Base-by-base conservation (phyloP, 2,797 vertebrate species). In the Gephyroberyx darwinii region DNA sequence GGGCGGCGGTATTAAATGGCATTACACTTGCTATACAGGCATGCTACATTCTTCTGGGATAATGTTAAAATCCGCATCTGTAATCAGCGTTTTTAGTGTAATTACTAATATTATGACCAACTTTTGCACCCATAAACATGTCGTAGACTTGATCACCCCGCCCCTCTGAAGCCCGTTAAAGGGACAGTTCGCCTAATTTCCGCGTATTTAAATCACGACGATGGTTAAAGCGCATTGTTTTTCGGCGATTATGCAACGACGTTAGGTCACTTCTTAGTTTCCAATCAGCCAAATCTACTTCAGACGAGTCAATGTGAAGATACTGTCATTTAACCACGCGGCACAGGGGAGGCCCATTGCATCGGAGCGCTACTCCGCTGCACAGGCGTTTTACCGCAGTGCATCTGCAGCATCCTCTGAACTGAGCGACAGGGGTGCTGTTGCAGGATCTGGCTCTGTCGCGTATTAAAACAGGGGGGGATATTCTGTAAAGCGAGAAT, bases 341-440 rank as follows among this genome's bases (percentile, higher is more conserved):
- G 8, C 14, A 31, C 13, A 16, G 13, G 22, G 30, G 30, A 43
- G 26, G 26, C 53, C 6, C 22, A 7, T 13, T 45, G 39, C 17
- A 45, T 14, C 8, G 39, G 19, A 43, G 54, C 41, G 26, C 41
- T 4, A 30, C 12, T 30, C 4, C 45, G 22, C 30, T 41, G 75
- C 57, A 62, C 74, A 22, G 65, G 67, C 74, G 69, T 83, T 88
- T 92, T 92, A 89, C 90, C 91, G 90, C 92, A 93, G 84, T 92
- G 89, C 87, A 86, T 84, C 91, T 74, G 87, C 90, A 89, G 90
- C 83, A 75, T 71, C 80, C 71, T 64, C 65, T 12, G 75, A 19
- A 17, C 68, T 0, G 56, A 70, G 71, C 66, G 68, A 66, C 86
- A 68, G 81, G 70, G 81, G 70, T 37, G 69, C 82, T 69, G 84